Percentiles rank a stretch among this genome's conserved stretches.
These are phyloP conservation scores for Gisinianus flammeolus DNA, from an alignment of 2,888 invertebrate species.

Conservation along the genomic window DNA sequence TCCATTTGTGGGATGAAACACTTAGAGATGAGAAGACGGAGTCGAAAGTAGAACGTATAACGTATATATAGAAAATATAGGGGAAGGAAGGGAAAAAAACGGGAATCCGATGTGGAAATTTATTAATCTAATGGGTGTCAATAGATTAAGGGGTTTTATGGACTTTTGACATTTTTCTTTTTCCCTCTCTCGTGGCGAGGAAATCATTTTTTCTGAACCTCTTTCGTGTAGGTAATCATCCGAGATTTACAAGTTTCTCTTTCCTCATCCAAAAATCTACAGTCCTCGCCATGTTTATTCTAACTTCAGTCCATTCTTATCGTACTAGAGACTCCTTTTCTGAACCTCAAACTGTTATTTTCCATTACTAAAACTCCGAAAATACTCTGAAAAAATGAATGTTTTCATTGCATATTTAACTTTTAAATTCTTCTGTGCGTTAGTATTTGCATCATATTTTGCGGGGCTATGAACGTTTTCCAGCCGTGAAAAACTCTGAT, in stretches of 20 bases:
- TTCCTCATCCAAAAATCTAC: not conserved
- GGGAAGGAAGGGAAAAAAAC: conserved; percentile 12
- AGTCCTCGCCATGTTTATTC: not conserved
- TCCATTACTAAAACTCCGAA: too few relatives aligned
- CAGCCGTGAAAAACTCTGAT: too few relatives aligned
- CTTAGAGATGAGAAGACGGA: not conserved
- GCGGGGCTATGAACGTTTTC: too few relatives aligned
- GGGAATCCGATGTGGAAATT: conserved; percentile 43
- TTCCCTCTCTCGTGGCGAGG: not conserved
- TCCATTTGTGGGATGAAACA: conserved; percentile 36
- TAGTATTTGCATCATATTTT: too few relatives aligned
- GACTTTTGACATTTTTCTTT: conserved; percentile 44
- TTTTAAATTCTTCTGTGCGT: too few relatives aligned
- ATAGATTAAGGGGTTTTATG: conserved; percentile 53
- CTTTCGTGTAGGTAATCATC: conserved; percentile 3
- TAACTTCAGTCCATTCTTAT: not conserved
- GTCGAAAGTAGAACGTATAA: not conserved
- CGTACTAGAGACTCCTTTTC: too few relatives aligned
- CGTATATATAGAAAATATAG: not conserved
- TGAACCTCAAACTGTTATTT: too few relatives aligned
- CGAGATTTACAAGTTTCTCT: conserved; percentile 21
- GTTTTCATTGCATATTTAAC: too few relatives aligned
- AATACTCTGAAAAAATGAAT: too few relatives aligned
- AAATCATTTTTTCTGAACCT: conserved; percentile 2
- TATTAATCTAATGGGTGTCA: conserved; percentile 51